Evolutionary conservation across 2,888 invertebrate species (phyloP), one percentile per base, ranked within the genome.

Genomic region (Meiosimyza decipiens): DNA sequence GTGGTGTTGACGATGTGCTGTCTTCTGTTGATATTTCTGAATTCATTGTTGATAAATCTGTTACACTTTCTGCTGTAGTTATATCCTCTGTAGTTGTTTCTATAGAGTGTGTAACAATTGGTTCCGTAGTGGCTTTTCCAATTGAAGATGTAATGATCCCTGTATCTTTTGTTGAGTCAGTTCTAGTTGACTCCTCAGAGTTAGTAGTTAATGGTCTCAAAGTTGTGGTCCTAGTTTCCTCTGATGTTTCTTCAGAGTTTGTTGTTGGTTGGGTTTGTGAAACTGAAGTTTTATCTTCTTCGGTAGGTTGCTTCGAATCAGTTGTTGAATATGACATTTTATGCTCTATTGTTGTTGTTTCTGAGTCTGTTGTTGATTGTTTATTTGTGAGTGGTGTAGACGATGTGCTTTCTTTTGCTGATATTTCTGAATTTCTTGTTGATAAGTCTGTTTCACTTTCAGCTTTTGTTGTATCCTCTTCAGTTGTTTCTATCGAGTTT

Each of bases 371-470:
- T 47, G 40, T 33, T 22, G 13, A 15, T 12, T 1, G n/a, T 1
- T 22, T 57, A 18, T 12, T 68, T 49, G 73, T 70, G 71, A 33
- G 18, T 59, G 22, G 22, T 3, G 22, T 22, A 2, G 22, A 22
- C 22, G 22, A 57, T 15, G 13, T 49, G 4, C 6, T 12, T 13
- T 59, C 57, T 5, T 47, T 57, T 9, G 40, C 16, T 13, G n/a
- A n/a, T 16, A 18, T 16, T 9, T 54, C 54, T 18, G 54, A n/a
- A 13, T 1, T 18, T 40, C 4, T 69, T n/a, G 51, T 64, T 33
- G 64, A 63, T 49, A n/a, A 11, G 4, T 47, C 40, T 11, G 33
- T 57, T 22, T 28, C 55, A 18, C 2, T 33, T 57, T 16, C 18
- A 1, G 51, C 50, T 6, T 51, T 28, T 15, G 60, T 55, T n/a